Conservation (phyloP, 2,797 vertebrate species). For the Avahi laniger region DNA sequence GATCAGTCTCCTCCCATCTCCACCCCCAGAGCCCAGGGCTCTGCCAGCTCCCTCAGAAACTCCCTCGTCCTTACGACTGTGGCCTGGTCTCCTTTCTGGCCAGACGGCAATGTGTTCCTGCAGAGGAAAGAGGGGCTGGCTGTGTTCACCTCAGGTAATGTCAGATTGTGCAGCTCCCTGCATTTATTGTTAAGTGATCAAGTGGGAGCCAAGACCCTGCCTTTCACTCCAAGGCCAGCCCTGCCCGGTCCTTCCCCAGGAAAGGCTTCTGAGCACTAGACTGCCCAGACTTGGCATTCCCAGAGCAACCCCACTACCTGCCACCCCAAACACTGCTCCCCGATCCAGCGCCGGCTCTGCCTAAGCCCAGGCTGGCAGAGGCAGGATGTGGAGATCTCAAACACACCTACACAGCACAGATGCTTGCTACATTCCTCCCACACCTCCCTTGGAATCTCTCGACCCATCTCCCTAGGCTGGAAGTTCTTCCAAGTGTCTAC, state of each 20-base stretch:
- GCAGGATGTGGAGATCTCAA: not conserved
- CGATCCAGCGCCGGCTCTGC: not conserved
- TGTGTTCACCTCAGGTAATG: not conserved
- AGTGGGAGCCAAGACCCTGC: not conserved
- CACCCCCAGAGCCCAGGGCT: not conserved
- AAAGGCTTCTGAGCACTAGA: not conserved
- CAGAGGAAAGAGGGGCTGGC: not conserved
- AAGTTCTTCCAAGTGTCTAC: not conserved
- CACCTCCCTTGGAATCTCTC: not conserved
- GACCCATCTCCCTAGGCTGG: not conserved
- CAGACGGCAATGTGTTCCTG: not conserved
- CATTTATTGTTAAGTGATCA: no score
- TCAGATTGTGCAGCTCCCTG: not conserved
- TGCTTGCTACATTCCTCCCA: not conserved
- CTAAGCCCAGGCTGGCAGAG: not conserved
- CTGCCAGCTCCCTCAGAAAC: constrained; percentile 7
- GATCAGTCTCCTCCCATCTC: not conserved
- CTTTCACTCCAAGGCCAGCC: not conserved
- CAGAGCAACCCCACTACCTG: not conserved
- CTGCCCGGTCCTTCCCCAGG: not conserved
- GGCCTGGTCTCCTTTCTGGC: not conserved
- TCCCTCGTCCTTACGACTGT: not conserved
- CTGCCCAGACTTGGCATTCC: not conserved
- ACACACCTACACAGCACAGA: not conserved
- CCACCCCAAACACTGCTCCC: not conserved